These are phyloP conservation scores for Muschampia plurimacula DNA, from an alignment of 2,888 invertebrate genomes.

Conservation along the genomic window DNA sequence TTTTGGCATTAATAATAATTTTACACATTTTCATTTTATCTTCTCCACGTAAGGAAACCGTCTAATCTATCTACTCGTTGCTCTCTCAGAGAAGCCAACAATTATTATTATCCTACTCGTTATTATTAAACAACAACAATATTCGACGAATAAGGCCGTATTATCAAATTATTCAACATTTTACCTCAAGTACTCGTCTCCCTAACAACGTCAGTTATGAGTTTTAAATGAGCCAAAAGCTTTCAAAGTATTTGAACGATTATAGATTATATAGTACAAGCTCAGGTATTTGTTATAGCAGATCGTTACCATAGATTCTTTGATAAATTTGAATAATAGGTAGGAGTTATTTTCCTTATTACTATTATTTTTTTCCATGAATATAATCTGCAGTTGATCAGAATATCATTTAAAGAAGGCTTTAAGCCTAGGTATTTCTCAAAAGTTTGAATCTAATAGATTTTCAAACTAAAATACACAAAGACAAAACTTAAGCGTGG, in stretches of 20 bases:
- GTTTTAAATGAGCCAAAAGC: constrained; percentile 5
- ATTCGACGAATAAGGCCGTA: constrained; percentile 65
- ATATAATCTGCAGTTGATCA: not conserved
- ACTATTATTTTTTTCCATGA: not conserved
- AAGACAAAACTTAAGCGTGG: not conserved
- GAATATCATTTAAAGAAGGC: not conserved
- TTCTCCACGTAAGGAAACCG: constrained; percentile 9
- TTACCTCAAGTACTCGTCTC: constrained; percentile 16
- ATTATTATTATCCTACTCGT: constrained; percentile 49
- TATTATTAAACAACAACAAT: constrained; percentile 71
- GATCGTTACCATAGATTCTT: not conserved
- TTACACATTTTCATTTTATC: constrained; percentile 19
- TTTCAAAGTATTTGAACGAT: constrained; percentile 19
- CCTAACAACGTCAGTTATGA: not conserved
- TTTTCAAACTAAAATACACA: constrained; percentile 11
- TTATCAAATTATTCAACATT: constrained; percentile 39
- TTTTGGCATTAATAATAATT: constrained; percentile 16
- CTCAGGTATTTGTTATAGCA: constrained; percentile 22
- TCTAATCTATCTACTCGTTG: constrained; percentile 26
- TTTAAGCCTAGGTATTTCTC: not conserved
- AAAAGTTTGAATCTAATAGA: not conserved
- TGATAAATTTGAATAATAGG: not conserved
- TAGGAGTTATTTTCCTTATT: not conserved
- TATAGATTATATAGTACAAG: constrained; percentile 15
- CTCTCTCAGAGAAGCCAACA: constrained; percentile 57